Evolutionary conservation across 2,797 vertebrate species (phyloP), one percentile per base, ranked within the genome.

Genomic region (Moxostoma hubbsi): DNA sequence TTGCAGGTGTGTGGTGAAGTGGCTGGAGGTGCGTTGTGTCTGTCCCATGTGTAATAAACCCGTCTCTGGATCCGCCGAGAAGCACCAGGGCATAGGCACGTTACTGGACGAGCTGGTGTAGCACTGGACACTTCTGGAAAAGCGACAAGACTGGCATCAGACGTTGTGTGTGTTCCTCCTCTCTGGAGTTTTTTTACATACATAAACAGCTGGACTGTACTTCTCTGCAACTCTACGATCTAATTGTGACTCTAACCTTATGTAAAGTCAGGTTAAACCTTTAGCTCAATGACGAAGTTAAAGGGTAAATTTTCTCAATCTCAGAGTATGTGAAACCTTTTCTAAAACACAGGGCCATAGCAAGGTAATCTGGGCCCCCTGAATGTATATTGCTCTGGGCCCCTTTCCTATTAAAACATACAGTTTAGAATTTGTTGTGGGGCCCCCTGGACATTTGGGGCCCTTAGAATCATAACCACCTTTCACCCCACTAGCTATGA

Each of bases 31-130:
- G 55, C 74, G 83, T 15, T 91, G 93, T 0, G 94, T 94, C 7
- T 95, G 94, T 66, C 94, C 94, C 12, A 93, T 93, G 94, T 94
- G 94, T 77, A 93, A 94, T 86, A 91, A 93, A 53, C 86, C 92
- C 71, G 88, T 91, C 1, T 84, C 88, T 0, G 90, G 89, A 18
- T 75, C 88, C 24, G 0, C 91, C 0, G 92, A 92, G 81, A 87
- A 90, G 82, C 85, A 87, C 0, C 88, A 92, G 47, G 88, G 82
- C 80, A 89, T 92, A 0, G 91, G 93, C 5, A 92, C 92, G 9
- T 89, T 94, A 0, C 78, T 93, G 87, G 94, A 93, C 0, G 93
- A 94, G 70, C 89, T 94, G 85, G 89, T 94, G 71, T 93, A 84
- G 46, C 11, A 24, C 57, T 24, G 55, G 46, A 62, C 16, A 6